Conservation (phyloP, 2,888 invertebrate genomes). For the Emesis castigata region DNA sequence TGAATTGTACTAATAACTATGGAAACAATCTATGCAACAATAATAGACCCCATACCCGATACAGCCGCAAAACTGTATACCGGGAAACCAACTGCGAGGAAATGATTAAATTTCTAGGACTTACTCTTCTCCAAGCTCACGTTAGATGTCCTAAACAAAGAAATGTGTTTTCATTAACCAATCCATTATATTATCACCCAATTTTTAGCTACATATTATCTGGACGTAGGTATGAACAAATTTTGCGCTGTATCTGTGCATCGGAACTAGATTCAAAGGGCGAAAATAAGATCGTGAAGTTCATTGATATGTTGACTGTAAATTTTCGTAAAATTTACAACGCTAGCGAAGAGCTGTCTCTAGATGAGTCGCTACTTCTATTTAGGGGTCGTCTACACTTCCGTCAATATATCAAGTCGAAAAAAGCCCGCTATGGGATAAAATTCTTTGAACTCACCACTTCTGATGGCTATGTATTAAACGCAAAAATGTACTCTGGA, state of each 20-base stretch:
- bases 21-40: slow-evolving; percentile 32
- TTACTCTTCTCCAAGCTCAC: too few relatives aligned
- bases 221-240: slow-evolving; percentile 23
- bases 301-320: slow-evolving; percentile 6
- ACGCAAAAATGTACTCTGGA: too few relatives aligned
- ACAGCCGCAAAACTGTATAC: slow-evolving; percentile 37
- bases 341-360: neutral
- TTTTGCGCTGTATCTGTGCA: slow-evolving; percentile 18
- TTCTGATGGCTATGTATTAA: too few relatives aligned
- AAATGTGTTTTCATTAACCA: too few relatives aligned
- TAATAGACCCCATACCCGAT: slow-evolving; percentile 50
- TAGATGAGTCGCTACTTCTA: neutral
- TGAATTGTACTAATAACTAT: slow-evolving; percentile 46
- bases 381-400: neutral
- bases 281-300: slow-evolving; percentile 7
- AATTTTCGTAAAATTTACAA: slow-evolving; percentile 15
- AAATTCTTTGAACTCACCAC: too few relatives aligned
- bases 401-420: neutral
- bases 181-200: too few relatives aligned
- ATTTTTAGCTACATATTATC: slow-evolving; percentile 39
- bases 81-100: slow-evolving; percentile 22
- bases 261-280: slow-evolving; percentile 4
- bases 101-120: too few relatives aligned
- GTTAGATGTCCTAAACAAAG: too few relatives aligned
- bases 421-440: neutral